Conservation (phyloP, 2,888 invertebrate species). For the Limnephilus auricula region DNA sequence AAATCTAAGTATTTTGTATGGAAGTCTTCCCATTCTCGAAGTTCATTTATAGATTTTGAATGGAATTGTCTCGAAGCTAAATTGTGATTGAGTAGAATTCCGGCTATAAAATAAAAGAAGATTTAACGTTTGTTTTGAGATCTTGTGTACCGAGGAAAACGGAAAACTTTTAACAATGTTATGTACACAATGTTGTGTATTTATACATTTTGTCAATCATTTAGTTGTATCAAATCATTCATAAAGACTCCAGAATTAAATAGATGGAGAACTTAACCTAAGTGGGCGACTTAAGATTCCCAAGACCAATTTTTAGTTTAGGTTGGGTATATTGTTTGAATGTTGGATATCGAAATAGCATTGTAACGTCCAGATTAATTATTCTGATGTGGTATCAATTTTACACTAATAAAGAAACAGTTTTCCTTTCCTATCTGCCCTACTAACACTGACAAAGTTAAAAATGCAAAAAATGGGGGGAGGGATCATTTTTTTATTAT, state of each 20-base stretch:
- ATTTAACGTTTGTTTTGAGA: neutral
- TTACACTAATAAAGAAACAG: neutral
- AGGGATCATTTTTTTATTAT: no score
- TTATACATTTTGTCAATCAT: neutral
- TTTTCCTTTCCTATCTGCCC: neutral
- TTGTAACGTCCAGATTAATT: no score
- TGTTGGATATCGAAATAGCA: no score
- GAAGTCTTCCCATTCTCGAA: neutral
- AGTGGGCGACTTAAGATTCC: no score
- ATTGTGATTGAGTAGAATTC: neutral
- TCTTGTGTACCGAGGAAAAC: neutral
- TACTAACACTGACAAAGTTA: neutral
- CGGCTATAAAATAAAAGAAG: neutral
- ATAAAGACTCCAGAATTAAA: neutral
- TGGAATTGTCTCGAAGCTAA: neutral
- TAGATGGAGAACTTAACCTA: no score
- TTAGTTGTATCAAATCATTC: neutral
- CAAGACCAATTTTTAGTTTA: no score
- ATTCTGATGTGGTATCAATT: neutral
- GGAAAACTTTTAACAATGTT: neutral
- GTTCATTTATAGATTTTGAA: constrained; percentile 14
- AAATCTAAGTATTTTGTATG: constrained; percentile 23
- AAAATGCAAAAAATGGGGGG: no score
- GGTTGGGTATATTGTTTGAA: no score
- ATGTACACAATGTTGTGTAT: neutral